Conservation (phyloP, 2,888 invertebrate genomes). For the Rhingia rostrata region DNA sequence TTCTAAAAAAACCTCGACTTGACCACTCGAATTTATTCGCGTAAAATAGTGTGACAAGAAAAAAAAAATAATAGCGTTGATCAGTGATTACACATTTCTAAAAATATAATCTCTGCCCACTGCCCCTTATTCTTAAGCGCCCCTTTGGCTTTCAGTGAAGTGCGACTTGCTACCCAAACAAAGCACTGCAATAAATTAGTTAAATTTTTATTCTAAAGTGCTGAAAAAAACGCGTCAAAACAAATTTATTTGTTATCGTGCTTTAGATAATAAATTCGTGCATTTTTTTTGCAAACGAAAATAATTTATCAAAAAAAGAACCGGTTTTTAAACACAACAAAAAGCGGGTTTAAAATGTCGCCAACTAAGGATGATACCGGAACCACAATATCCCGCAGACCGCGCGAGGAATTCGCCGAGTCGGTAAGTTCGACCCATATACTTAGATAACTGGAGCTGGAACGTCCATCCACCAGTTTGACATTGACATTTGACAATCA, state of each 20-base stretch:
- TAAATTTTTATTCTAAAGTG: slow-evolving; percentile 68
- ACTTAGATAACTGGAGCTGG: neutral
- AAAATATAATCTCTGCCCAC: slow-evolving; percentile 64
- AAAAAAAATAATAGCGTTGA: slow-evolving; percentile 35
- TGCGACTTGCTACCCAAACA: slow-evolving; percentile 28
- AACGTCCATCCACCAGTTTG: neutral
- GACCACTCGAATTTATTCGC: slow-evolving; percentile 36
- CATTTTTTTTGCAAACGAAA: slow-evolving; percentile 27
- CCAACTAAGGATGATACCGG: slow-evolving; percentile 81
- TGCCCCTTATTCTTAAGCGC: slow-evolving; percentile 42
- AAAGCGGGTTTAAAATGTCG: slow-evolving; percentile 76
- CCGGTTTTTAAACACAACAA: slow-evolving; percentile 48
- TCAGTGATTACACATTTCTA: slow-evolving; percentile 67
- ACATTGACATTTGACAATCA: neutral
- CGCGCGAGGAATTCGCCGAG: slow-evolving; percentile 81
- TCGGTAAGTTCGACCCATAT: slow-evolving; percentile 77
- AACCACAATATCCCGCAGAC: slow-evolving; percentile 80
- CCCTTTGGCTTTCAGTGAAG: neutral
- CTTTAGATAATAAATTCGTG: slow-evolving; percentile 25
- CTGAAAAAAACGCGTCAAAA: slow-evolving; percentile 32
- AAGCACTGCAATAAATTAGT: slow-evolving; percentile 62
- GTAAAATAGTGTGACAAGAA: slow-evolving; percentile 25
- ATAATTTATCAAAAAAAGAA: slow-evolving; percentile 43
- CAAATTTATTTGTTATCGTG: slow-evolving; percentile 55
- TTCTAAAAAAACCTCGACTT: slow-evolving; percentile 22